Percentiles rank a stretch among this genome's conserved stretches.
Conservation (phyloP, 2,888 invertebrate genomes). For the Machimus atricapillus region DNA sequence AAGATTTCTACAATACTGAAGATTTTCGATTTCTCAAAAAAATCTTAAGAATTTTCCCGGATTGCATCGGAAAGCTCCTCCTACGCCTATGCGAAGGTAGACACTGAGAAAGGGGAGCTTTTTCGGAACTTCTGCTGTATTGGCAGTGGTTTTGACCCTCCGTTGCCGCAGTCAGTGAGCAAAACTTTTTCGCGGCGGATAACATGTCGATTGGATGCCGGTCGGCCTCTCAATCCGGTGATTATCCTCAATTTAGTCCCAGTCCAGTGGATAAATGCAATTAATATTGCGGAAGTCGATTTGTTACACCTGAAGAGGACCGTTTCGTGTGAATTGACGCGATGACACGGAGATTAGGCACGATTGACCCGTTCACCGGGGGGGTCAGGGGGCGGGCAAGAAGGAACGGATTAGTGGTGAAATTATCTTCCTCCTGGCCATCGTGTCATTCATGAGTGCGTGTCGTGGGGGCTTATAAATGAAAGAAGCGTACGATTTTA, state of each 20-base stretch:
- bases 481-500: neutral
- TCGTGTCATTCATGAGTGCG: slow-evolving; percentile 9
- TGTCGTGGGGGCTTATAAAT: neutral
- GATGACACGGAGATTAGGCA: neutral
- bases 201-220: neutral
- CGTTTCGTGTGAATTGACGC: neutral
- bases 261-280: neutral
- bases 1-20: neutral
- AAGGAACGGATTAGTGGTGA: neutral
- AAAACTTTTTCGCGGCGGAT: slow-evolving; percentile 4
- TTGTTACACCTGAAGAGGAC: neutral
- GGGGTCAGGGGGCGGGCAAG: no score
- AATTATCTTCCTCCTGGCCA: neutral
- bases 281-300: neutral
- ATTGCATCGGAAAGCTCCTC: neutral
- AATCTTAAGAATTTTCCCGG: neutral
- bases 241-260: neutral
- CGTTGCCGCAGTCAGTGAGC: slow-evolving; percentile 35
- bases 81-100: slow-evolving; percentile 1
- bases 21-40: neutral
- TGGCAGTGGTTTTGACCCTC: slow-evolving; percentile 22
- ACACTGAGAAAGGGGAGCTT: neutral
- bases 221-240: neutral
- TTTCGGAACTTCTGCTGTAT: slow-evolving; percentile 8
- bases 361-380: neutral